Percentiles rank a stretch among this genome's conserved stretches.
Evolutionary conservation across 2,113 vertebrate species (phyloP).

Genomic region (Prietella phreatophila): DNA sequence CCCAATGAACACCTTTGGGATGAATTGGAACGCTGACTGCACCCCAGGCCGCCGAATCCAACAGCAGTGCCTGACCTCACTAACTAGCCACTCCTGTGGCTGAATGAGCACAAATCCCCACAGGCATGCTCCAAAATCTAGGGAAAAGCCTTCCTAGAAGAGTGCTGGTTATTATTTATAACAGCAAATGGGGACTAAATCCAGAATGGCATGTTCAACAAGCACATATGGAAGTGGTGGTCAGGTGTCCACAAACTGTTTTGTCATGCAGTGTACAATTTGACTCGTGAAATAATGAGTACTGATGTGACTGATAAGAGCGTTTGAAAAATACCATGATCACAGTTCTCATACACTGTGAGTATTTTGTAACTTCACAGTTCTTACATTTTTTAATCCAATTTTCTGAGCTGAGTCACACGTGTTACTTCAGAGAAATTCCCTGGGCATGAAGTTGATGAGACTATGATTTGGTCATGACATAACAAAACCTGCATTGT

Average conservation of each 20-base stretch:
- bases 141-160: not conserved
- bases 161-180: not conserved
- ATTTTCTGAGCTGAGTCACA: not conserved
- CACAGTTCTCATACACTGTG: not conserved
- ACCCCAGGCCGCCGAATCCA: not conserved
- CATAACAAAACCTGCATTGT: not conserved
- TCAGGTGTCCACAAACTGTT: not conserved
- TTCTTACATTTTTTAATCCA: not conserved
- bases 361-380: not conserved
- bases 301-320: not conserved
- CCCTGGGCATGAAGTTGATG: not conserved
- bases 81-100: not conserved
- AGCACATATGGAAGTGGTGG: not conserved
- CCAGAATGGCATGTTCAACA: not conserved
- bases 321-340: not conserved
- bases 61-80: not conserved
- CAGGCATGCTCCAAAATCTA: not conserved
- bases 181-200: not conserved
- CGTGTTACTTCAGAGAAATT: not conserved
- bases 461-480: not conserved
- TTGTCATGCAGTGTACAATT: not conserved
- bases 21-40: not conserved
- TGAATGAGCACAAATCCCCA: not conserved
- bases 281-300: not conserved
- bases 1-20: not conserved